A percentile compares a stretch with the other conserved stretches of the same genome.
These are phyloP conservation scores for Collichthys lucidus DNA, from an alignment of 2,113 vertebrate genomes.

Conservation along the genomic window DNA sequence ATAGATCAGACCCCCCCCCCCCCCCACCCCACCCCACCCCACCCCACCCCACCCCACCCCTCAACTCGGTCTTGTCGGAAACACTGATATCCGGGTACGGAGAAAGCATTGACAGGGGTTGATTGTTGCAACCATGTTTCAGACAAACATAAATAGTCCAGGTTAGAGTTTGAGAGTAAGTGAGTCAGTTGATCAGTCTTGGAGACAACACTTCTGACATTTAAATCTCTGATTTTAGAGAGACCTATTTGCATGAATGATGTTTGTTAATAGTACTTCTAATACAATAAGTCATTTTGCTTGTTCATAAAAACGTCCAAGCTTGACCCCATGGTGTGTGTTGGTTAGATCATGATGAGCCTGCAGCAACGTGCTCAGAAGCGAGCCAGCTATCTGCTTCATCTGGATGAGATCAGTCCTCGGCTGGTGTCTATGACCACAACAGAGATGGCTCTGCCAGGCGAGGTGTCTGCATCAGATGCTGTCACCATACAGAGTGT, in stretches of 20 bases:
- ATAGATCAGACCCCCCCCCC: too few relatives aligned
- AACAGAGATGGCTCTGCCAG: conserved; percentile 96
- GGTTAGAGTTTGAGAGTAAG: too few relatives aligned
- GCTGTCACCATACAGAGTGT: conserved; percentile 96
- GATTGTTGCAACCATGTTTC: too few relatives aligned
- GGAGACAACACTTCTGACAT: too few relatives aligned
- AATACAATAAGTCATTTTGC: not conserved
- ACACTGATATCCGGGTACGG: too few relatives aligned
- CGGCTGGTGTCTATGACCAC: conserved; percentile 92
- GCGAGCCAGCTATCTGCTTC: conserved; percentile 93
- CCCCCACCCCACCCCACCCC: too few relatives aligned
- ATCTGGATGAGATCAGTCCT: conserved; percentile 96
- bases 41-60: too few relatives aligned
- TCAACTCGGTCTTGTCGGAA: too few relatives aligned
- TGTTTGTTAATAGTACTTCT: not conserved
- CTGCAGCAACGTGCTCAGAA: conserved; percentile 98
- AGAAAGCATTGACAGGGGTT: too few relatives aligned
- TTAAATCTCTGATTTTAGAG: not conserved
- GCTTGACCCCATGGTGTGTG: not conserved
- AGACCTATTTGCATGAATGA: not conserved
- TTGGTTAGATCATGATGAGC: conserved; percentile 93
- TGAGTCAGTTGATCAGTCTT: too few relatives aligned
- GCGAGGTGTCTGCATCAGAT: conserved; percentile 94
- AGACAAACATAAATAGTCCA: too few relatives aligned
- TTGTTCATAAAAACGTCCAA: not conserved